phyloP scores from a whole-genome alignment of 2,113 vertebrate genomes.

The Tragelaphus scriptus region DNA sequence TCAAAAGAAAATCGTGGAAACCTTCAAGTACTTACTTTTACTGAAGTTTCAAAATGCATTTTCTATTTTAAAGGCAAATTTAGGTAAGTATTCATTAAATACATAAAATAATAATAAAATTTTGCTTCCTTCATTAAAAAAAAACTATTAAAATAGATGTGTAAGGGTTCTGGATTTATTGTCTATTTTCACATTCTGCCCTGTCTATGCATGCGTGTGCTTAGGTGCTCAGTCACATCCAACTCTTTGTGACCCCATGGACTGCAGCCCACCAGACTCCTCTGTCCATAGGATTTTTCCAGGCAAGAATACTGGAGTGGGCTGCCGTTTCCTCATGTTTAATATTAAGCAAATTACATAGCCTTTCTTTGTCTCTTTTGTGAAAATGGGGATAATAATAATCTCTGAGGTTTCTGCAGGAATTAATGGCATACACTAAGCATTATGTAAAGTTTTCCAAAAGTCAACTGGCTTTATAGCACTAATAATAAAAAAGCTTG shows the following conservation, averaged over 20 bases:
- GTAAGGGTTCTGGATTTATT: not conserved
- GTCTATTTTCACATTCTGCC: not conserved
- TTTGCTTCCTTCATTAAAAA: not conserved
- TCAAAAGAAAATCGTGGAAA: constrained; percentile 14
- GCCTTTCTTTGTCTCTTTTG: not conserved
- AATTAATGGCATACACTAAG: not conserved
- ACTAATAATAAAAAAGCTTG: constrained; percentile 26
- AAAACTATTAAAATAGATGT: not conserved
- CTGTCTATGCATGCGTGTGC: not conserved
- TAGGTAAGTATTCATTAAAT: not conserved
- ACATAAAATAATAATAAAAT: constrained; percentile 5
- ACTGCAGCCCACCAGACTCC: not conserved
- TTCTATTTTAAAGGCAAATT: constrained; percentile 43
- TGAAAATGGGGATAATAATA: not conserved
- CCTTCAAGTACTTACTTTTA: not conserved
- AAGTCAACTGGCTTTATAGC: not conserved
- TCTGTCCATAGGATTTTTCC: not conserved
- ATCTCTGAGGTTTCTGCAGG: not conserved
- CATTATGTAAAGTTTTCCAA: not conserved
- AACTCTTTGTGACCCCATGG: not conserved
- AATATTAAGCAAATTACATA: not conserved
- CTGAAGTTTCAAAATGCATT: not conserved
- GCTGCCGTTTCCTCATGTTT: not conserved
- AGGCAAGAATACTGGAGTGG: not conserved
- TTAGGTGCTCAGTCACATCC: not conserved